A percentile compares a stretch with the other conserved stretches of the same genome.
Conservation (phyloP, 2,797 vertebrate genomes). For the Dendrocincla fuliginosa region DNA sequence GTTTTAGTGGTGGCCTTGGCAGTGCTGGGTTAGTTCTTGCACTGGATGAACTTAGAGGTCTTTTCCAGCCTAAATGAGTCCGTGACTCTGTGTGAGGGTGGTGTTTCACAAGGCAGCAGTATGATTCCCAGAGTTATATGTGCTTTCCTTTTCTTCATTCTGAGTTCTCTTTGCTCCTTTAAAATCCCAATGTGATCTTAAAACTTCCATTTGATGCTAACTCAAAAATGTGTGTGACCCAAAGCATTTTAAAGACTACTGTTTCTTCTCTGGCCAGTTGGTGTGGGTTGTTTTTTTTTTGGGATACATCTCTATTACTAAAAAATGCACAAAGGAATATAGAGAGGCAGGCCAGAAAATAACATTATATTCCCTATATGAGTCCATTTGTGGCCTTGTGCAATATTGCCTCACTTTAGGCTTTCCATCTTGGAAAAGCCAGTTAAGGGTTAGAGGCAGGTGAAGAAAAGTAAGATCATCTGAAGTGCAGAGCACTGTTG, state of each 20-base stretch:
- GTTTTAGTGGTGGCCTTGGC: neutral
- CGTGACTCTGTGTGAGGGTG: fast-evolving
- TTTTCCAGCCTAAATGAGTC: neutral
- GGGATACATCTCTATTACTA: neutral
- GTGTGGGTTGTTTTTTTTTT: neutral
- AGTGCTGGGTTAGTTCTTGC: neutral
- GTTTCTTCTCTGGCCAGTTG: neutral
- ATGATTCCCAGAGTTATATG: neutral
- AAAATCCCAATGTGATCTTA: neutral
- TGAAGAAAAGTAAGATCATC: neutral
- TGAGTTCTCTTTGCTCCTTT: neutral
- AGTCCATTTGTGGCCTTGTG: neutral
- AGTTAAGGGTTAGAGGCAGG: neutral
- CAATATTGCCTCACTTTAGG: neutral
- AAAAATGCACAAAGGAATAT: neutral
- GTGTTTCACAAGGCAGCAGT: neutral
- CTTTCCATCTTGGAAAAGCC: neutral
- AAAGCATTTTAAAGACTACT: neutral
- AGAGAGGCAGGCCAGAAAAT: neutral
- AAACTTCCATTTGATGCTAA: neutral
- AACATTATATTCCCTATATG: neutral
- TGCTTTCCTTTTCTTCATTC: neutral
- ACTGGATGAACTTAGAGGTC: neutral
- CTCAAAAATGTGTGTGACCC: neutral
- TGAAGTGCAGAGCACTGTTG: neutral